Evolutionary conservation across 1,140 invertebrate species (phyloP).

Genomic region (Delia radicum): DNA sequence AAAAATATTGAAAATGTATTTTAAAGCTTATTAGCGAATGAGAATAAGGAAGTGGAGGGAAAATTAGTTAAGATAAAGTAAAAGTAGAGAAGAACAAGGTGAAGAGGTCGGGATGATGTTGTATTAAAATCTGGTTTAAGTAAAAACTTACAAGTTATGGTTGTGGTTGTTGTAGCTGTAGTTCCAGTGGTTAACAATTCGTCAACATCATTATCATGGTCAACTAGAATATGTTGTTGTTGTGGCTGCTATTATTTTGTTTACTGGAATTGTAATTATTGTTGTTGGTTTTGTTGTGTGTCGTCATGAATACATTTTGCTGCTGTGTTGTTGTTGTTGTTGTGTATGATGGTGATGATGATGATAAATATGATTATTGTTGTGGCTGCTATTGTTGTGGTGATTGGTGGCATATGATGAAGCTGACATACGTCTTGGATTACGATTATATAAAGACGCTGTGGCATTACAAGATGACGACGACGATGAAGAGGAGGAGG

Average conservation of each 20-base stretch:
- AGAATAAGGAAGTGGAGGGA: not conserved
- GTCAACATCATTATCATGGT: conserved; percentile 18
- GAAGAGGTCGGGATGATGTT: no score
- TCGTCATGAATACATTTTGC: not conserved
- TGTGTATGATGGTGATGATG: not conserved
- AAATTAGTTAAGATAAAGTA: not conserved
- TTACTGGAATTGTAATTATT: not conserved
- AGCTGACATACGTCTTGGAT: conserved; percentile 32
- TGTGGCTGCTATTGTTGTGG: not conserved
- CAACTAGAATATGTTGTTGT: conserved; percentile 28
- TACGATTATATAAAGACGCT: conserved; percentile 46
- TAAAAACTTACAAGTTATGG: conserved; percentile 50
- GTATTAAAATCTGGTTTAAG: conserved; percentile 17
- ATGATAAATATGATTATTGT: not conserved
- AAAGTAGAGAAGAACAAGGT: not conserved
- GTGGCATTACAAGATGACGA: conserved; percentile 35
- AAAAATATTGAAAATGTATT: no score
- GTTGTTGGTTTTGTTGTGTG: conserved; percentile 1
- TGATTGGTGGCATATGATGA: no score
- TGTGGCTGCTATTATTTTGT: conserved; percentile 30
- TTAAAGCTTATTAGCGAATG: not conserved
- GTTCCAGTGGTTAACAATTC: conserved; percentile 27
- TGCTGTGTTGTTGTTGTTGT: not conserved
- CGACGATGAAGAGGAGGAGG: conserved; percentile 24
- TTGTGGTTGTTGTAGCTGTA: conserved; percentile 31